Conservation (phyloP, 2,888 invertebrate species). For the Drosophila acutilabella region DNA sequence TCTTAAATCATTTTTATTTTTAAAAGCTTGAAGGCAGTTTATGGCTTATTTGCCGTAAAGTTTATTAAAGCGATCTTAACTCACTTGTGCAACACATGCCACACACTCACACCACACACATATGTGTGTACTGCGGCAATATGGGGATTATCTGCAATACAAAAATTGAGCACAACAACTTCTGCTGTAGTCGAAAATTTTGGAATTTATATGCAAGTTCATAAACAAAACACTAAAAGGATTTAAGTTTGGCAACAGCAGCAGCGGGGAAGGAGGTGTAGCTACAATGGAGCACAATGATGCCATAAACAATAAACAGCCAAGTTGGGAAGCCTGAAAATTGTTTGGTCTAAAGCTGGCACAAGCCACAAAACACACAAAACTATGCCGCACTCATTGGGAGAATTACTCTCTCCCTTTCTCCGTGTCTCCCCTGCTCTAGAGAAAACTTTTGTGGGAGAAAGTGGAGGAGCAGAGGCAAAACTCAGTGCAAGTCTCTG, state of each 20-base stretch:
- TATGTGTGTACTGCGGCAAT: slow-evolving; percentile 21
- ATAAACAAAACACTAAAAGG: slow-evolving; percentile 80
- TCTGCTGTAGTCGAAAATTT: slow-evolving; percentile 58
- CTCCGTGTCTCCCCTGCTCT: neutral
- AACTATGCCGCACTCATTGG: slow-evolving; percentile 78
- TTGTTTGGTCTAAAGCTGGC: slow-evolving; percentile 65
- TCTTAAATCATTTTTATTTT: neutral
- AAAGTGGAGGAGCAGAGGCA: neutral
- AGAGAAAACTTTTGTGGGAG: slow-evolving; percentile 45
- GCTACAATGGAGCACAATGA: slow-evolving; percentile 75
- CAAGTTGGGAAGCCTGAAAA: slow-evolving; percentile 80
- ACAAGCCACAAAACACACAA: slow-evolving; percentile 77
- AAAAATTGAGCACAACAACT: slow-evolving; percentile 45
- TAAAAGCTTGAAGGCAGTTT: slow-evolving; percentile 18
- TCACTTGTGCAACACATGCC: slow-evolving; percentile 61
- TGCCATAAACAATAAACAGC: slow-evolving; percentile 83
- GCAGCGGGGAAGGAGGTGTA: slow-evolving; percentile 3
- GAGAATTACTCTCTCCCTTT: slow-evolving; percentile 4
- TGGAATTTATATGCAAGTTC: slow-evolving; percentile 78
- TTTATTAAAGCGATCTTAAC: slow-evolving; percentile 53
- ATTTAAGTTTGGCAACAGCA: slow-evolving; percentile 66
- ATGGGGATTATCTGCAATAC: slow-evolving; percentile 63
- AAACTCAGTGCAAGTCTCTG: slow-evolving; percentile 42
- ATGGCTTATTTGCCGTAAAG: slow-evolving; percentile 42
- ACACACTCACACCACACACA: slow-evolving; percentile 39